phyloP scores from a whole-genome alignment of 2,888 invertebrate species.

The Drosophila setosimentum region DNA sequence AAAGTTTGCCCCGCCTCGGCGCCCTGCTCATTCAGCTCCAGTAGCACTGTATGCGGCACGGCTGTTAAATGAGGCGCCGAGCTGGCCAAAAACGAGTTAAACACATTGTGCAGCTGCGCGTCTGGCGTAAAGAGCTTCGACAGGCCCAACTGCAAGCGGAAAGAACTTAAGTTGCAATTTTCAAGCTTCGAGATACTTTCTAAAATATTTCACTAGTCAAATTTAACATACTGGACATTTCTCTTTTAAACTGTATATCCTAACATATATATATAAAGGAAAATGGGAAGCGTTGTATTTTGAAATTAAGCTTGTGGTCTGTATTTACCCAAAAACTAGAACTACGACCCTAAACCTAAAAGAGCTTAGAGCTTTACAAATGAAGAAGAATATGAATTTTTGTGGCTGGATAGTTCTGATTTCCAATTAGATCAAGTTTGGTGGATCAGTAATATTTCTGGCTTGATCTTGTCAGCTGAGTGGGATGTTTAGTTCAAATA shows the following conservation, averaged over 20 bases:
- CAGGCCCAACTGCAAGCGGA: constrained; percentile 56
- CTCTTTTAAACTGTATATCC: background rate
- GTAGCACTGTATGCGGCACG: constrained; percentile 57
- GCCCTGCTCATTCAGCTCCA: constrained; percentile 59
- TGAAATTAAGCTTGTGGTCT: background rate
- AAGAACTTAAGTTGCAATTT: background rate
- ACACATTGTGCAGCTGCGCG: constrained; percentile 57
- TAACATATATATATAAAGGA: background rate
- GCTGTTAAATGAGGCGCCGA: constrained; percentile 66
- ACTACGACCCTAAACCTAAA: background rate
- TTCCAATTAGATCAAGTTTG: background rate
- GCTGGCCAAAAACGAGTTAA: constrained; percentile 59
- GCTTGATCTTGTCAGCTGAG: background rate
- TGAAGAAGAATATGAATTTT: background rate
- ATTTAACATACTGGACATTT: background rate
- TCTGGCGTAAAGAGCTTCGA: constrained; percentile 55
- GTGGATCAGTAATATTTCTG: background rate
- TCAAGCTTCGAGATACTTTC: background rate
- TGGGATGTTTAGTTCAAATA: background rate
- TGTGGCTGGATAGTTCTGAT: background rate
- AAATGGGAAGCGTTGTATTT: background rate
- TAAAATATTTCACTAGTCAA: background rate
- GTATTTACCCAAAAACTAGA: background rate
- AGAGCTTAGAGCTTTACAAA: background rate
- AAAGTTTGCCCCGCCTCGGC: constrained; percentile 46